Evolutionary conservation across 2,113 vertebrate genomes (phyloP), one percentile per base, ranked within the genome.

Genomic region (Hyla sarda): DNA sequence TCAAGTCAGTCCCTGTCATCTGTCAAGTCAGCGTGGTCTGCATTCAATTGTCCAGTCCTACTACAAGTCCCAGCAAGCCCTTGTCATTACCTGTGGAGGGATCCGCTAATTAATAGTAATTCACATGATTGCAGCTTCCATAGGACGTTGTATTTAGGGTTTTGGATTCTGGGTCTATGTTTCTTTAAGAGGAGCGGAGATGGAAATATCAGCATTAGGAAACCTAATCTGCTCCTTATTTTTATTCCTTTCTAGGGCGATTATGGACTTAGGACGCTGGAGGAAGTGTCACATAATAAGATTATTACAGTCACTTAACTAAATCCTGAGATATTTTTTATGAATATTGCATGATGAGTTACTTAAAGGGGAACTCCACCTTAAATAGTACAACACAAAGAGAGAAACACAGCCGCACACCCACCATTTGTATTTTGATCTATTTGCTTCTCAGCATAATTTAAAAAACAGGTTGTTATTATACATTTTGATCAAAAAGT

Each of bases 31-130:
- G n/a, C n/a, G n/a, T n/a, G n/a, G n/a, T n/a, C n/a, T n/a, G n/a
- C n/a, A n/a, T n/a, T n/a, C n/a, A n/a, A n/a, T n/a, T n/a, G n/a
- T n/a, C n/a, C n/a, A n/a, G n/a, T n/a, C n/a, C n/a, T n/a, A n/a
- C n/a, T n/a, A n/a, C n/a, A n/a, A n/a, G n/a, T n/a, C n/a, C n/a
- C n/a, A n/a, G n/a, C n/a, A n/a, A n/a, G n/a, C n/a, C n/a, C n/a
- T n/a, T 88, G 88, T 87, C 88, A 88, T 90, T 90, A 87, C 69
- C 89, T 77, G 72, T 41, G 50, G 3, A 69, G 85, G 87, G 74
- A 79, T 60, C 83, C 84, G 62, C 87, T 91, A 82, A 88, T 88
- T 89, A 85, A 89, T 87, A n/a, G 79, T 87, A 89, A 89, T 92
- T 88, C 86, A 69, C 89, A 88, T 89, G 90, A 91, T 90, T 89